Base-by-base conservation (phyloP, 1,140 invertebrate genomes). In the Cotesia typhae region DNA sequence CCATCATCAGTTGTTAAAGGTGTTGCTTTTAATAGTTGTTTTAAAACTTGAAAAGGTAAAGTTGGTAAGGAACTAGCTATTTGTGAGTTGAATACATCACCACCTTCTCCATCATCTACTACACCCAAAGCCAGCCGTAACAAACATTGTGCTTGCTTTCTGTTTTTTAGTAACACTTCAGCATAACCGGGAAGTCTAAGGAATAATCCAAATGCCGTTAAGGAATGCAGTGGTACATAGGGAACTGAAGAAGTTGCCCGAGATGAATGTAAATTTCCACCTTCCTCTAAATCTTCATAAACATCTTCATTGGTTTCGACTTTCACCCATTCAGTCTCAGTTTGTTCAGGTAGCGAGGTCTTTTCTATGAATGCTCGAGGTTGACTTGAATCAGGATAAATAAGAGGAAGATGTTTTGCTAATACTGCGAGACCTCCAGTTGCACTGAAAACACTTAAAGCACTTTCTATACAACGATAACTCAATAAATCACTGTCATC, bases 191-290 rank as follows among this genome's bases (percentile, higher is more conserved):
- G 95, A 70, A 98, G 85, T 59, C 95, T 89, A 6, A 98, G 87
- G 80, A 98, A 95, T 12, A 97, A 85, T 4, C 94, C 94, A 83
- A 98, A 96, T 1, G 96, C 95, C 7, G 94, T 92, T 37, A 98
- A 88, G 36, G 95, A 96, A 86, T 97, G 95, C 20, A 94, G 92
- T 3, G 96, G 95, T 38, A 97, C 93, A 76, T 90, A 82, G 35
- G 87, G 81, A 60, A 85, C 74, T 63, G 85, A 88, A 35, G 86
- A 82, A 2, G 85, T 79, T 1, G 86, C 78, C 72, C 81, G 79
- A 73, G 84, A 74, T 2, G 77, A 81, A 47, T 64, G 79, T 4
- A 71, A 77, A 36, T 77, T 83, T 17, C 84, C 82, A 4, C 85
- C 84, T 75, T 90, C 89, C 53, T 90, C 89, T 4, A 88, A 65